Evolutionary conservation across 2,888 invertebrate genomes (phyloP).

Genomic region (Drosophila silvestris): DNA sequence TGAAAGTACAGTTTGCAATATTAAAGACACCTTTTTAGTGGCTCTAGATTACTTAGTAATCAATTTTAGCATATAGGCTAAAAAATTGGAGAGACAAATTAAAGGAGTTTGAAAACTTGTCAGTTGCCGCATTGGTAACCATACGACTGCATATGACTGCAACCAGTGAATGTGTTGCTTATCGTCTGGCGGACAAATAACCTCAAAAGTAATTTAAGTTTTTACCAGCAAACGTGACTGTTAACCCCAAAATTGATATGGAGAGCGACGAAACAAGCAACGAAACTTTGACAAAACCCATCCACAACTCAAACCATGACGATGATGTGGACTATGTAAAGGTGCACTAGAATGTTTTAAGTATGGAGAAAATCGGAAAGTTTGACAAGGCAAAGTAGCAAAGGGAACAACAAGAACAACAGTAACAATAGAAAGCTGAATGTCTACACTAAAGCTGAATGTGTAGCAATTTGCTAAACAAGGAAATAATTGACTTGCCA

Average conservation of each 20-base stretch:
- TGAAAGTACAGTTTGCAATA: background rate
- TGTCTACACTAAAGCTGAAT: conserved; percentile 61
- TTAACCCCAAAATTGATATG: conserved; percentile 34
- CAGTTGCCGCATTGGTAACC: background rate
- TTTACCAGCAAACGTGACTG: conserved; percentile 44
- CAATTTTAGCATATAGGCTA: background rate
- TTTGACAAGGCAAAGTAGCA: conserved; percentile 28
- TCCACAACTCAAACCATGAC: conserved; percentile 21
- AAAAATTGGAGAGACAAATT: background rate
- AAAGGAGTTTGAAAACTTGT: background rate
- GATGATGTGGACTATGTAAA: conserved; percentile 19
- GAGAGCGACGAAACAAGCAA: conserved; percentile 10
- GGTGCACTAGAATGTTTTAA: conserved; percentile 14
- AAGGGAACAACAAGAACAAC: background rate
- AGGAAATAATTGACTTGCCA: conserved; percentile 78
- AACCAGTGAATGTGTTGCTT: conserved; percentile 23
- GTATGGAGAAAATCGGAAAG: conserved; percentile 30
- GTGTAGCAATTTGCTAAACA: conserved; percentile 76
- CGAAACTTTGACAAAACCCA: conserved; percentile 37
- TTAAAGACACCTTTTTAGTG: background rate
- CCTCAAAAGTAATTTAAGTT: conserved; percentile 38
- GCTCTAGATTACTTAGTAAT: background rate
- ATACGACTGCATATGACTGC: background rate
- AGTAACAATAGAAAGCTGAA: conserved; percentile 6
- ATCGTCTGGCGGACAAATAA: conserved; percentile 4